Percentiles rank a stretch among this genome's conserved stretches.
Conservation (phyloP, 2,113 vertebrate species). For the Platycercus adscitus region DNA sequence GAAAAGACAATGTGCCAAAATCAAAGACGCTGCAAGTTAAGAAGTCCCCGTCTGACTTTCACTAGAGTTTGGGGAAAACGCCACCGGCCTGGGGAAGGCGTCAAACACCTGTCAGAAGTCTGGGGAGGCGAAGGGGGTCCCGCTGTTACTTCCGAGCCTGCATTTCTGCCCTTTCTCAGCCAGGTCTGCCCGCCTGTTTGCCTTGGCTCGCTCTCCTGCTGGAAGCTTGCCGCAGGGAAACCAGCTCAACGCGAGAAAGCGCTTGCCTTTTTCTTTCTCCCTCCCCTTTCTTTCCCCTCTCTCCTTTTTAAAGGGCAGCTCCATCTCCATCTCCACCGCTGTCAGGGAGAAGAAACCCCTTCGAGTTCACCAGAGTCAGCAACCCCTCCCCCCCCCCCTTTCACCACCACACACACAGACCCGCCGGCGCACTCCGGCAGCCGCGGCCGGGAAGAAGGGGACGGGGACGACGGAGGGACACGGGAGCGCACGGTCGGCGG, state of each 20-base stretch:
- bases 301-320: not conserved
- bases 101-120: not conserved
- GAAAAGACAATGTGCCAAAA: not conserved
- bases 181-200: not conserved
- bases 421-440: not conserved
- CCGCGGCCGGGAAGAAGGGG: not conserved
- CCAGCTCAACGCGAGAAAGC: not conserved
- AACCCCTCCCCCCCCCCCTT: not conserved
- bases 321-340: not conserved
- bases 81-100: accelerated
- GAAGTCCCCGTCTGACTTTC: not conserved
- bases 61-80: not conserved
- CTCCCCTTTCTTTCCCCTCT: not conserved
- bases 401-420: not conserved
- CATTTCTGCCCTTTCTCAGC: not conserved
- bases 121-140: not conserved
- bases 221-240: slow-evolving; percentile 43
- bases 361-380: not conserved
- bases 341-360: not conserved
- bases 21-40: not conserved
- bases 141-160: not conserved
- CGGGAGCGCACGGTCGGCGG: not conserved
- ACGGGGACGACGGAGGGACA: not conserved
- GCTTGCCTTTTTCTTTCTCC: not conserved
- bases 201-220: slow-evolving; percentile 1